A percentile compares a stretch with the other conserved stretches of the same genome.
Conservation (phyloP, 2,113 vertebrate species). For the Morone saxatilis region DNA sequence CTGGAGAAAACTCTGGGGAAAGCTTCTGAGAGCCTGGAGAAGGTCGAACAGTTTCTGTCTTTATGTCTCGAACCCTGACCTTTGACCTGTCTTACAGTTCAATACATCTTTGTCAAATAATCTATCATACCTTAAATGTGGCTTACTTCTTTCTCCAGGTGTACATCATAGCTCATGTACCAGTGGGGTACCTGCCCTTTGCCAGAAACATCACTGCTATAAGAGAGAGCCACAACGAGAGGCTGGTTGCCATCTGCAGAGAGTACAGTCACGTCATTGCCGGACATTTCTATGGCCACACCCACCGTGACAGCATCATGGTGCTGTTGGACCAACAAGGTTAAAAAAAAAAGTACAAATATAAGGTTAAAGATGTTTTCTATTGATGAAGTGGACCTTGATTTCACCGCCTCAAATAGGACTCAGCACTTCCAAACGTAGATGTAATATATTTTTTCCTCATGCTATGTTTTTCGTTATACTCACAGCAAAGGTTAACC, state of each 20-base stretch:
- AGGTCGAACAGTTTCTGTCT: constrained; percentile 44
- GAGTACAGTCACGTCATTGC: constrained; percentile 88
- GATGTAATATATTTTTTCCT: background rate
- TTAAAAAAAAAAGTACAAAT: constrained; percentile 57
- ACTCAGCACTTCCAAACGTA: too few species aligned
- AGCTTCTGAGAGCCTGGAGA: constrained; percentile 60
- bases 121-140: background rate
- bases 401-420: too few species aligned
- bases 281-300: constrained; percentile 97
- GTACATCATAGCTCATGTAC: constrained; percentile 93
- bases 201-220: constrained; percentile 84
- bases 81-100: background rate
- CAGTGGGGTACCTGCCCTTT: constrained; percentile 91
- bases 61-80: too few species aligned
- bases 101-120: background rate
- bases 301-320: constrained; percentile 95
- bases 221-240: constrained; percentile 88
- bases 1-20: constrained; percentile 67
- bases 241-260: constrained; percentile 89
- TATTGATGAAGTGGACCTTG: too few species aligned
- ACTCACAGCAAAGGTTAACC: background rate
- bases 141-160: constrained; percentile 80
- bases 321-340: constrained; percentile 90
- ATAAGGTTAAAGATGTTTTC: too few species aligned
- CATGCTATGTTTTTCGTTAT: background rate